Conservation (phyloP, 2,797 vertebrate species). For the Betta splendens region DNA sequence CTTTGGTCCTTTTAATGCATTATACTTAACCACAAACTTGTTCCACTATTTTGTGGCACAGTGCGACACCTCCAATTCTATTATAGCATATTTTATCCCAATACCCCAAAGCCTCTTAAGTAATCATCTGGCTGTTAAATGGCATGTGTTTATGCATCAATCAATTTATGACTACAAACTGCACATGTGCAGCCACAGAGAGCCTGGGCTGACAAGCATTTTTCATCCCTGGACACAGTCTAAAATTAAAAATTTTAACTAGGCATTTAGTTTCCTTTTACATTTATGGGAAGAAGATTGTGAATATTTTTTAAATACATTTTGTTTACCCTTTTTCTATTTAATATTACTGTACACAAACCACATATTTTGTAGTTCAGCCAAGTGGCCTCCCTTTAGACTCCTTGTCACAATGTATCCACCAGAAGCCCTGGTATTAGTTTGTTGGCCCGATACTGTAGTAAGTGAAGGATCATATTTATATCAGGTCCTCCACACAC, state of each 20-base stretch:
- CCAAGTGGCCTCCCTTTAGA: constrained; percentile 9
- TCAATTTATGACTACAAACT: too few relatives aligned
- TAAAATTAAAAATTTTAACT: background rate
- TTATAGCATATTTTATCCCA: constrained; percentile 51
- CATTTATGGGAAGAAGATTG: too few relatives aligned
- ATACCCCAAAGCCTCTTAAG: constrained; percentile 31
- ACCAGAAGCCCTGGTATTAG: too few relatives aligned
- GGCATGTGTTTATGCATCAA: constrained; percentile 29
- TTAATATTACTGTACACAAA: background rate
- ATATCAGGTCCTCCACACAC: constrained; percentile 48
- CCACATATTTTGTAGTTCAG: background rate
- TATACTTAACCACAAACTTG: too few relatives aligned
- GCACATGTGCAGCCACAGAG: constrained; percentile 2
- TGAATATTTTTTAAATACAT: too few relatives aligned
- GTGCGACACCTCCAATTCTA: constrained; percentile 37
- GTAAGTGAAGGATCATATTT: constrained; percentile 43
- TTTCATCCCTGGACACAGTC: constrained; percentile 2
- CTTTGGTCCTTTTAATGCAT: too few relatives aligned
- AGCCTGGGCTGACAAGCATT: constrained; percentile 13
- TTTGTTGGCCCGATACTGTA: too few relatives aligned
- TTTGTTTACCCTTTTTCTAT: too few relatives aligned
- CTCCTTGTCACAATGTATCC: constrained; percentile 19
- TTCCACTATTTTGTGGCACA: too few relatives aligned
- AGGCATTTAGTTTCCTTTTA: constrained; percentile 3
- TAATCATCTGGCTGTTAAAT: constrained; percentile 38